Evolutionary conservation across 2,113 vertebrate genomes (phyloP).

Genomic region (Holacanthus passer): DNA sequence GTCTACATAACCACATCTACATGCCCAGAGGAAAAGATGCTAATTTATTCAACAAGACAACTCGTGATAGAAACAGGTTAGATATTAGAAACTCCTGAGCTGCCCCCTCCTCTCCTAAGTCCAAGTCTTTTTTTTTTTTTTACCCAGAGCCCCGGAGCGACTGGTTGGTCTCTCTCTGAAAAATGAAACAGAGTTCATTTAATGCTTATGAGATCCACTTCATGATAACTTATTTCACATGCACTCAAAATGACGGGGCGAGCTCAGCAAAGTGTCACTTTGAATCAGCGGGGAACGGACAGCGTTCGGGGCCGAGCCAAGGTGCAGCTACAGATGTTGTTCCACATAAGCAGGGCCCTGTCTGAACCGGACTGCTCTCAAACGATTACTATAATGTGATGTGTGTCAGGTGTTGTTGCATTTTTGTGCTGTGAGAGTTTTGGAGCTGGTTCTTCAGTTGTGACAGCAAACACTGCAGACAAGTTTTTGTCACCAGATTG

Average conservation of each 20-base stretch:
- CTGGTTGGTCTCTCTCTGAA: background rate
- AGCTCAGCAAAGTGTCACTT: constrained; percentile 74
- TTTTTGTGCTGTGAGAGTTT: background rate
- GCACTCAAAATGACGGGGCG: constrained; percentile 21
- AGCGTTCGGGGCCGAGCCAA: constrained; percentile 9
- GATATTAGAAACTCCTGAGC: constrained; percentile 31
- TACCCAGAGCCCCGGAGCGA: background rate
- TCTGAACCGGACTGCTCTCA: constrained; percentile 35
- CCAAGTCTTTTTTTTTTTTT: background rate
- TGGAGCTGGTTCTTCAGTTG: constrained; percentile 7
- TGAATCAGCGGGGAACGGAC: constrained; percentile 38
- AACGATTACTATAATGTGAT: constrained; percentile 20
- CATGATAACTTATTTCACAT: constrained; percentile 36
- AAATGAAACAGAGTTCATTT: constrained; percentile 37
- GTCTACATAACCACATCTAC: background rate
- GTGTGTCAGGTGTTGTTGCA: constrained; percentile 26
- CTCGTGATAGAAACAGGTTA: constrained; percentile 20
- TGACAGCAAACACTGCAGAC: background rate
- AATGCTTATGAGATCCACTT: constrained; percentile 57
- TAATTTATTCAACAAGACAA: constrained; percentile 14
- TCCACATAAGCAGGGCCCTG: constrained; percentile 5
- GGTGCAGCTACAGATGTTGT: constrained; percentile 52
- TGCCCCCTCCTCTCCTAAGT: background rate
- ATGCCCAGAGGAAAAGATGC: constrained; percentile 2
- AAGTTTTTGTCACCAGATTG: too few relatives aligned